A percentile compares a stretch with the other conserved stretches of the same genome.
phyloP scores from a whole-genome alignment of 1,140 invertebrate species.

The Arctopsyche grandis region DNA sequence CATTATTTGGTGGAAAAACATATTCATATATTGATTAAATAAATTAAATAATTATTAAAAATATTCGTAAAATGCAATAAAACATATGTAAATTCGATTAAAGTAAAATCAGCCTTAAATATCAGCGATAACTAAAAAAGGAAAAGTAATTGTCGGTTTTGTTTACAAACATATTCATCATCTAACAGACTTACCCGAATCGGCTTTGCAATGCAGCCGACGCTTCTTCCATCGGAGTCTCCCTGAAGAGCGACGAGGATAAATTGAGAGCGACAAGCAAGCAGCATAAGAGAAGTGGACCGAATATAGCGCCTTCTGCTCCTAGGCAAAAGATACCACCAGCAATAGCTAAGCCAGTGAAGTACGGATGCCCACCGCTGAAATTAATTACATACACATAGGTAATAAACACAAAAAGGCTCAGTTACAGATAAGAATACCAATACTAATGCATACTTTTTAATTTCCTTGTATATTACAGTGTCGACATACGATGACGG shows the following conservation, averaged over 20 bases:
- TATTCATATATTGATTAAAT: too few relatives aligned
- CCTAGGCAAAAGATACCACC: slow-evolving; percentile 98
- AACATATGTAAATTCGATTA: too few relatives aligned
- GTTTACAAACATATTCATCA: background rate
- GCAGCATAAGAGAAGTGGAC: slow-evolving; percentile 89
- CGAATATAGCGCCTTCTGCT: slow-evolving; percentile 95
- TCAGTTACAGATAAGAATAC: too few relatives aligned
- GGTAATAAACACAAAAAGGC: background rate
- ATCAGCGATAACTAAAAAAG: too few relatives aligned
- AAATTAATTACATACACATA: slow-evolving; percentile 55
- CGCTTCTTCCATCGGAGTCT: slow-evolving; percentile 50
- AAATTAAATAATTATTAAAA: too few relatives aligned
- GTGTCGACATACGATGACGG: slow-evolving; percentile 93
- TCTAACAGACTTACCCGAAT: slow-evolving; percentile 33
- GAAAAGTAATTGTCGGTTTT: background rate
- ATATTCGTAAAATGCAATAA: too few relatives aligned
- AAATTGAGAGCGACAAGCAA: slow-evolving; percentile 64
- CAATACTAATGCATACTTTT: slow-evolving; percentile 93
- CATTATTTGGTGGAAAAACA: too few relatives aligned
- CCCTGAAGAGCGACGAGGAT: slow-evolving; percentile 60
- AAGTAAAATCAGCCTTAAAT: too few relatives aligned
- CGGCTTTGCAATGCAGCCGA: slow-evolving; percentile 38
- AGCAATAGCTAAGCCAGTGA: slow-evolving; percentile 96
- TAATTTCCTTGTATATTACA: slow-evolving; percentile 96
- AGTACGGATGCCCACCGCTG: slow-evolving; percentile 95